Base-by-base conservation (phyloP, 2,888 invertebrate species). In the Hecatera dysodea region DNA sequence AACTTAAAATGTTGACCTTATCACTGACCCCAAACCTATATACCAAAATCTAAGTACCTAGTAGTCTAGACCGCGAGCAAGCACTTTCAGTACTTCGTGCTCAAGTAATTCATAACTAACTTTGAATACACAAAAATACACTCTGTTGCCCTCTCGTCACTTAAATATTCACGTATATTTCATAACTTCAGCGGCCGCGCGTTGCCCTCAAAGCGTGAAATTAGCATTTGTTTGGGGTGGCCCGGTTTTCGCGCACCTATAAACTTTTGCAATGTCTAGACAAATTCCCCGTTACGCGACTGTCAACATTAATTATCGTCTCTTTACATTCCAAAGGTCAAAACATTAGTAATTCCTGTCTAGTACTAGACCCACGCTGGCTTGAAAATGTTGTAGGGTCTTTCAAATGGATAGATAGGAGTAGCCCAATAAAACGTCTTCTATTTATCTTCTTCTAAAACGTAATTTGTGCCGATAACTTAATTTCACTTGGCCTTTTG, bases 401-500 rank as follows among this genome's bases (percentile, higher is more conserved):
- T 59, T 24, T 33, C 67, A 55, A 71, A 60, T 60, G 56, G 61
- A 68, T 68, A 53, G 69, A 29, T 57, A 46, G 19, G 29, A 61
- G 39, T 19, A 27, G 29, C 11, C 64, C 62, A 69, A 72, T 77
- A 74, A 71, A 81, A 69, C 71, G 78, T 72, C 75, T 72, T 67
- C 46, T 84, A 80, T 80, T 82, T 84, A 80, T 78, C 78, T 81
- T 79, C 69, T 67, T 75, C 63, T 82, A 75, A 75, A 85, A 82
- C 76, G 76, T 75, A 78, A 82, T 85, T 86, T 80, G 73, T 50
- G 59, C 72, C 66, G 67, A 78, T 76, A 85, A 84, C 76, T 85
- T 86, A 84, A 82, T 85, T 86, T 86, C 75, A 75, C 72, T 84
- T 72, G 73, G 69, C 78, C 83, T 80, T 85, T 82, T 84, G 72